Evolutionary conservation across 1,140 invertebrate species (phyloP), one percentile per base, ranked within the genome.

Genomic region (Lasioglossum albipes): DNA sequence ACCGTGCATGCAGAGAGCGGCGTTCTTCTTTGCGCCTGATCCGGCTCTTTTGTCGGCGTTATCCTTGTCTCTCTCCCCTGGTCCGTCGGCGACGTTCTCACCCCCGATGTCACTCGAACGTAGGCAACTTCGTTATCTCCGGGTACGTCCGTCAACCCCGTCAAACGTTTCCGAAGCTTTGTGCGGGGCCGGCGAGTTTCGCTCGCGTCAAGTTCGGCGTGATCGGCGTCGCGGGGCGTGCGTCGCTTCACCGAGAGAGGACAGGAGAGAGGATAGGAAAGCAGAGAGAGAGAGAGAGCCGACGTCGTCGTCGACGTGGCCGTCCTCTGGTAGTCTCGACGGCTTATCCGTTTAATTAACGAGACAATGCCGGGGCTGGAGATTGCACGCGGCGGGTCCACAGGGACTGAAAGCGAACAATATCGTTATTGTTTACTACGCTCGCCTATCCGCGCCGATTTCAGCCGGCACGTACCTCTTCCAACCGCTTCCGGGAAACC

Each of bases 261-360:
- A 49, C 9, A 49, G 45, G 45, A 10, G 45, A 49, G 45, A 49
- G 45, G 13, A 13, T 12, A 13, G 0, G 7, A 45, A 9, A 45
- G 45, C 2, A 12, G 45, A 49, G 45, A 49, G 45, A 49, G 45
- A 12, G 45, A 12, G 49, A 13, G 67, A 20, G 49, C 31, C 52
- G 75, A n/a, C 80, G 54, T 66, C 62, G 79, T 52, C 67, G 36
- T 65, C 79, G 75, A 36, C 61, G 27, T 41, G 31, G 62, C 31
- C 62, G 62, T 59, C 16, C 62, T 16, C 22, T 22, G 45, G 54
- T 54, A 71, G 84, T 80, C 80, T 76, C 86, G 83, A 83, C 86
- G 88, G 91, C 89, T 92, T 93, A 92, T 93, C 92, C 91, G 87
- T 93, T 93, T 92, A 93, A 93, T 93, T 93, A 93, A 92, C 90